Conservation (phyloP, 2,113 vertebrate genomes). For the Psilopsiagon aymara region DNA sequence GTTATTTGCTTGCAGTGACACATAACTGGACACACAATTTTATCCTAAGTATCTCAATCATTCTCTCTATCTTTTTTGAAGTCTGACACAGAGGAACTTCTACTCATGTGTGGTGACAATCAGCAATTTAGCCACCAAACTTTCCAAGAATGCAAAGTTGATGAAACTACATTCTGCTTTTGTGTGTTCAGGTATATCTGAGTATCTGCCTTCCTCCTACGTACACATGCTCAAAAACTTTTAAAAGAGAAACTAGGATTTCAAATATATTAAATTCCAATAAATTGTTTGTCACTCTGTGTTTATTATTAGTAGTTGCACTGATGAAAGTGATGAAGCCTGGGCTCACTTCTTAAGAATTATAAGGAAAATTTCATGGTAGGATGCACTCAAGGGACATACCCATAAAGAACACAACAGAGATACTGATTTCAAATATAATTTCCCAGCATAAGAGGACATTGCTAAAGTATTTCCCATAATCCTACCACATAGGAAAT, state of each 20-base stretch:
- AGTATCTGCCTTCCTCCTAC: neutral
- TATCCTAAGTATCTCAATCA: neutral
- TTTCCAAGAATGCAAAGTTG: neutral
- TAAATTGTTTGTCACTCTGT: neutral
- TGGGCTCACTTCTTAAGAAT: neutral
- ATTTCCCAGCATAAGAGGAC: neutral
- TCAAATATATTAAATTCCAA: neutral
- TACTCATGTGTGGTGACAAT: neutral
- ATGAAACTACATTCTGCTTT: neutral
- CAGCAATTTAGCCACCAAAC: neutral
- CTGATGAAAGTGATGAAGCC: neutral
- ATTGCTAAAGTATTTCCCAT: neutral
- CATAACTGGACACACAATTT: neutral
- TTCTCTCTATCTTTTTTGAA: neutral
- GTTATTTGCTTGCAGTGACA: neutral
- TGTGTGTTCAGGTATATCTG: neutral
- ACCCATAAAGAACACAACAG: neutral
- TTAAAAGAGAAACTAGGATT: neutral
- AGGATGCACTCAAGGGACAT: neutral
- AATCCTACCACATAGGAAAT: neutral
- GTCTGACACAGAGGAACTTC: neutral
- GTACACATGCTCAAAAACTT: neutral
- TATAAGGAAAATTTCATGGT: neutral
- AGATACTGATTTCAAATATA: neutral
- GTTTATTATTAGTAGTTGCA: neutral